Conservation (phyloP, 2,797 vertebrate genomes). For the Chanos chanos region DNA sequence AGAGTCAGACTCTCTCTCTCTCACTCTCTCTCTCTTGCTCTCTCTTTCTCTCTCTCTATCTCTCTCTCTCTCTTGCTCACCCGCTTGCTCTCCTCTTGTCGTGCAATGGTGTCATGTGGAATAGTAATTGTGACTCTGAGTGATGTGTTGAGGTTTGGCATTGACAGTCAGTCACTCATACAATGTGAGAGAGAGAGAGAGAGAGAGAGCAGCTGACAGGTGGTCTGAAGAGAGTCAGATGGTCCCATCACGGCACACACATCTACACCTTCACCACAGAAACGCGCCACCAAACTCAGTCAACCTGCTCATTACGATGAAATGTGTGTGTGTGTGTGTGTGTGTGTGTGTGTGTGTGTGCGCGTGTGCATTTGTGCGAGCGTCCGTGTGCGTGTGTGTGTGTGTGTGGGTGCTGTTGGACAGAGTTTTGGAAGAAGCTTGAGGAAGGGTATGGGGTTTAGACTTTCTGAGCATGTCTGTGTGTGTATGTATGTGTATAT, state of each 20-base stretch:
- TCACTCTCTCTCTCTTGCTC: too few relatives aligned
- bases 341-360: not conserved
- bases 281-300: not conserved
- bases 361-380: not conserved
- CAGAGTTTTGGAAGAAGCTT: too few relatives aligned
- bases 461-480: too few relatives aligned
- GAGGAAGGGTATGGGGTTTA: too few relatives aligned
- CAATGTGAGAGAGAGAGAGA: too few relatives aligned
- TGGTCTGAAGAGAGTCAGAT: conserved; percentile 47
- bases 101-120: conserved; percentile 7
- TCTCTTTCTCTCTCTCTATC: too few relatives aligned
- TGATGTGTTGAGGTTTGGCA: conserved; percentile 54
- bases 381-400: conserved; percentile 1
- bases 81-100: too few relatives aligned
- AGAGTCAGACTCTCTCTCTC: too few relatives aligned
- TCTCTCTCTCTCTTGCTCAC: too few relatives aligned
- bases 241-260: conserved; percentile 12
- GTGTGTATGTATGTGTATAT: not conserved
- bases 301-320: conserved; percentile 35
- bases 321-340: not conserved
- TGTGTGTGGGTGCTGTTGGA: too few relatives aligned
- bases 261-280: conserved; percentile 17
- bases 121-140: conserved; percentile 51
- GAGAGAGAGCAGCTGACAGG: conserved; percentile 54
- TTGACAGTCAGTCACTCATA: conserved; percentile 59